phyloP scores from a whole-genome alignment of 2,113 vertebrate genomes.

The Emydura subglobosa region DNA sequence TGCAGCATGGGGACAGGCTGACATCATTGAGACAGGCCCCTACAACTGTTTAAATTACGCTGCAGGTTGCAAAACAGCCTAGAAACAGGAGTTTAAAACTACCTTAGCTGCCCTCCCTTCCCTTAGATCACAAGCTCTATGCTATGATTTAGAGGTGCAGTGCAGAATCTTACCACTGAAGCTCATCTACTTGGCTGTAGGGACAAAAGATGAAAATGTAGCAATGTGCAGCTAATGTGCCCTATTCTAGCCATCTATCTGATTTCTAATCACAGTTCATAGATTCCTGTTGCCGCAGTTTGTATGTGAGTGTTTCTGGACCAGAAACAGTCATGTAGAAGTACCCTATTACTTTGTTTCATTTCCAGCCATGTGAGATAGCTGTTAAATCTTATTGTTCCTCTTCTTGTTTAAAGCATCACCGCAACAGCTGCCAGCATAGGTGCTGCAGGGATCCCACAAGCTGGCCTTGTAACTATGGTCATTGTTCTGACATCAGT shows the following conservation, averaged over 20 bases:
- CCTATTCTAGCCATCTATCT: not conserved
- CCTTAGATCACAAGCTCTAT: not conserved
- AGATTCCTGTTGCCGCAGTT: not conserved
- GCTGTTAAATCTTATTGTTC: not conserved
- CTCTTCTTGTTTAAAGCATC: slow-evolving; percentile 82
- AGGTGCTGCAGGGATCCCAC: slow-evolving; percentile 96
- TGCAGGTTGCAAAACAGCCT: not conserved
- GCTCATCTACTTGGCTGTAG: not conserved
- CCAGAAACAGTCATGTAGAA: not conserved
- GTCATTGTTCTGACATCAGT: slow-evolving; percentile 98
- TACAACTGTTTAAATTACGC: not conserved
- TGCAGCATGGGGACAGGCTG: rapidly evolving
- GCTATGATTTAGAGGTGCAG: not conserved
- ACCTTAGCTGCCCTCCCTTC: not conserved
- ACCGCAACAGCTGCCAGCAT: slow-evolving; percentile 98
- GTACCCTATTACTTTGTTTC: not conserved
- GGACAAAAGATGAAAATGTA: not conserved
- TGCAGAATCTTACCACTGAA: not conserved
- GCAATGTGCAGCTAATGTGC: not conserved
- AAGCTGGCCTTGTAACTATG: slow-evolving; percentile 98
- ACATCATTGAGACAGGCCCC: not conserved
- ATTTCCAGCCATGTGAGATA: not conserved
- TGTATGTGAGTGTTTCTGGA: not conserved
- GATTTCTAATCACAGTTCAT: not conserved
- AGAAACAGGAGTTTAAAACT: not conserved